Evolutionary conservation across 2,797 vertebrate genomes (phyloP), one percentile per base, ranked within the genome.

Genomic region (Dromococcyx pavoninus): DNA sequence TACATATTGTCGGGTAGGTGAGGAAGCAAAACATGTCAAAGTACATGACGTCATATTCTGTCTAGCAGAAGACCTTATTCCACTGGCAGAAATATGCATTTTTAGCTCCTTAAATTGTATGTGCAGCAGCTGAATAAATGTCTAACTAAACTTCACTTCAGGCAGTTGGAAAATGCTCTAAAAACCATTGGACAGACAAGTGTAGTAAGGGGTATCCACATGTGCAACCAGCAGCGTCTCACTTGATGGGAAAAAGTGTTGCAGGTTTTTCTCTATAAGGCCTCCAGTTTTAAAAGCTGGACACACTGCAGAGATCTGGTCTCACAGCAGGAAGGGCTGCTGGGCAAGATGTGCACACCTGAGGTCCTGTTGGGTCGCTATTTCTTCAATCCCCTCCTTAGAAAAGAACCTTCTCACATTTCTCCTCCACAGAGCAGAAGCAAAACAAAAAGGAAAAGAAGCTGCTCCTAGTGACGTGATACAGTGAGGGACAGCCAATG

Each of bases 11-110:
- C 77, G 96, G 89, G 82, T 82, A 88, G 60, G 73, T 90, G 81
- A 86, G 88, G 76, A 96, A 88, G 71, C 66, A 92, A 97, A 88
- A 91, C 57, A 74, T 74, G 73, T 88, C 69, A 27, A 95, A 95
- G 86, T 65, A 73, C 73, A 35, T 61, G 91, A 91, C 78, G 60
- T 37, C 89, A 65, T 79, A 95, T 66, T 91, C 84, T 71, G 23
- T 66, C 81, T 81, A 91, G 71, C 37, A 90, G 80, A 69, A 96
- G 65, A 43, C 14, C 51, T 86, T 91, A 89, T 78, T 83, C 32
- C 92, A 79, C 62, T 72, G 70, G 57, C 56, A 95, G 17, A 87
- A 60, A 44, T 13, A 86, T 18, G 48, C 61, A 61, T 89, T 92
- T 86, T 86, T 80, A 84, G 85, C 50, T 86, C 82, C 60, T 81